Evolutionary conservation across 2,888 invertebrate species (phyloP), one percentile per base, ranked within the genome.

Genomic region (Napeogenes sylphis): DNA sequence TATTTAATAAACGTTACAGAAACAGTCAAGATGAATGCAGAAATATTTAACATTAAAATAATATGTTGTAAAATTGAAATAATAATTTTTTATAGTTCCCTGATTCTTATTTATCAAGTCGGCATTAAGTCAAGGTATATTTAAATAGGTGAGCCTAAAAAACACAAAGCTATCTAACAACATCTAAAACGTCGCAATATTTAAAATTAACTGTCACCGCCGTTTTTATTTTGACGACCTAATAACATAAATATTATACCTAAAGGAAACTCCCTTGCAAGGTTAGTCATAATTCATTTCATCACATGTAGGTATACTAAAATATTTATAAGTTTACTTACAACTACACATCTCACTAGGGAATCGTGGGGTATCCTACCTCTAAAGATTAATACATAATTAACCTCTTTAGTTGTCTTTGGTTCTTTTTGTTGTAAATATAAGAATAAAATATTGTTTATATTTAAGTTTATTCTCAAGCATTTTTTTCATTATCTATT

Each of bases 321-420:
- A 76, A 79, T 82, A 80, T 80, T 66, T 68, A 74, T 74, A 76
- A 67, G 69, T 64, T 65, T 68, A 68, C 59, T 70, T 75, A 71
- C 66, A 68, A 70, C 77, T 75, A 82, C 79, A 82, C 78, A 81
- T 84, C 83, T 85, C 82, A 85, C 83, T 84, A 83, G 78, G 81
- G 84, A 78, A 78, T 81, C 47, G 69, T 70, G 55, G 56, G 55
- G 56, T 62, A 51, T 58, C 58, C 57, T 58, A 60, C 38, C 14
- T 55, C 35, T 60, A 62, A 55, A 45, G 53, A 47, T 38, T 30
- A 21, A 66, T 61, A 59, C 13, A 61, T 63, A 10, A 42, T 21
- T 58, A 58, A 30, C 35, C 46, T 54, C 45, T 56, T 55, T 55
- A 35, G 57, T 54, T 59, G 30, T 51, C 45, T 59, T 67, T 63